phyloP scores from a whole-genome alignment of 2,888 invertebrate genomes.

The Rhimphoctona megacephalus region DNA sequence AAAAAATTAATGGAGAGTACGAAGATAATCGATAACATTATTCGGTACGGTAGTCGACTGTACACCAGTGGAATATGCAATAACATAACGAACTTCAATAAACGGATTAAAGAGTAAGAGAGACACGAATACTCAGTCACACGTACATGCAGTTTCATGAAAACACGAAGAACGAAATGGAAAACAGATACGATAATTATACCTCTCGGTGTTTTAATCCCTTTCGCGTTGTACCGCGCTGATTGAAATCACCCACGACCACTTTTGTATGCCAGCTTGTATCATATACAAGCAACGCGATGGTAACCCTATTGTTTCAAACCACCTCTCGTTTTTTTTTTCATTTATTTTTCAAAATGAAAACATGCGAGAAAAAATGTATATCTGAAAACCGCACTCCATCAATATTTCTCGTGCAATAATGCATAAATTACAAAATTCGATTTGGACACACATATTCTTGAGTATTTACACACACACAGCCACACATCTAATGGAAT shows the following conservation, averaged over 20 bases:
- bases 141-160: constrained; percentile 8
- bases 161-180: constrained; percentile 63
- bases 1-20: constrained; percentile 1
- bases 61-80: not conserved
- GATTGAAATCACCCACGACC: constrained; percentile 64
- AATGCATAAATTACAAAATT: constrained; percentile 24
- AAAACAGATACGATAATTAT: constrained; percentile 71
- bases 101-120: constrained; percentile 36
- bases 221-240: constrained; percentile 61
- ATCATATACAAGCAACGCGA: not conserved
- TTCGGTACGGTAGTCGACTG: not conserved
- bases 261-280: not conserved
- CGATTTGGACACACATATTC: not conserved
- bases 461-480: not conserved
- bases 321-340: not conserved
- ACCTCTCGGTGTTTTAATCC: constrained; percentile 59
- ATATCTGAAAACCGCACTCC: not conserved
- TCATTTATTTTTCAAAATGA: constrained; percentile 16
- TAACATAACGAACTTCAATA: constrained; percentile 12
- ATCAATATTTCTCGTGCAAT: constrained; percentile 14
- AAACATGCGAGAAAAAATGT: not conserved
- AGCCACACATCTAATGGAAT: not conserved
- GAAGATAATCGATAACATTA: not conserved
- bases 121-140: constrained; percentile 12
- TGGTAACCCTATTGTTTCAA: not conserved